Percentiles rank a stretch among this genome's conserved stretches.
Evolutionary conservation across 2,113 vertebrate species (phyloP).

Genomic region (Dicrurus megarhynchus): DNA sequence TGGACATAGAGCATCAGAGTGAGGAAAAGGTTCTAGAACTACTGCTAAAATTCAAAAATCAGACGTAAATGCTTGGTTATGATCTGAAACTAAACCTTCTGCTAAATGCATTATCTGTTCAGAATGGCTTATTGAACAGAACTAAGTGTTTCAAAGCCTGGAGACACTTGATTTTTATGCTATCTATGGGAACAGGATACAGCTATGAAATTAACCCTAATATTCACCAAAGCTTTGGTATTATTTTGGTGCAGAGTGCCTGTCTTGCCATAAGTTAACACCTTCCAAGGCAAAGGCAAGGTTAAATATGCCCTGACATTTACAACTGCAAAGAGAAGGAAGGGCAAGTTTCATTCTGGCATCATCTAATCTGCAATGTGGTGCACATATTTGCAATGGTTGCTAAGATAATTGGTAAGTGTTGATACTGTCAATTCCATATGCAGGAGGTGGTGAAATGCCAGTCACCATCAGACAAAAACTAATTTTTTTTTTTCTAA

Average conservation of each 20-base stretch:
- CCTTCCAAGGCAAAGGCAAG: background rate
- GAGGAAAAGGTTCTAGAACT: background rate
- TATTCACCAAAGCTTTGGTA: background rate
- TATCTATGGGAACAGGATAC: background rate
- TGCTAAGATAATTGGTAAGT: background rate
- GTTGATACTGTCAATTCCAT: background rate
- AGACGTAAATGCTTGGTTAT: background rate
- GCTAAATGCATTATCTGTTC: background rate
- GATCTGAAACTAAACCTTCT: background rate
- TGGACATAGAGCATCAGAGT: background rate
- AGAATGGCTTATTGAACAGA: background rate
- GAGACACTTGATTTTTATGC: background rate
- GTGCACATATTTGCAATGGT: background rate
- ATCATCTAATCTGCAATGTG: background rate
- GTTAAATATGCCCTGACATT: background rate
- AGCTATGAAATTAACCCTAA: background rate
- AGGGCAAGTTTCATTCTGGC: background rate
- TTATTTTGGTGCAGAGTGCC: background rate
- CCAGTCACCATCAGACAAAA: background rate
- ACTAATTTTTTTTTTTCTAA: background rate
- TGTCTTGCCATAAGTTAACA: background rate
- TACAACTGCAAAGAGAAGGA: background rate
- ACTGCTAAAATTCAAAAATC: background rate
- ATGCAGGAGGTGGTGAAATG: background rate
- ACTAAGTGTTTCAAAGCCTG: background rate